These are phyloP conservation scores for Sebastes oblongus DNA, from an alignment of 2,797 vertebrate genomes.

Conservation along the genomic window DNA sequence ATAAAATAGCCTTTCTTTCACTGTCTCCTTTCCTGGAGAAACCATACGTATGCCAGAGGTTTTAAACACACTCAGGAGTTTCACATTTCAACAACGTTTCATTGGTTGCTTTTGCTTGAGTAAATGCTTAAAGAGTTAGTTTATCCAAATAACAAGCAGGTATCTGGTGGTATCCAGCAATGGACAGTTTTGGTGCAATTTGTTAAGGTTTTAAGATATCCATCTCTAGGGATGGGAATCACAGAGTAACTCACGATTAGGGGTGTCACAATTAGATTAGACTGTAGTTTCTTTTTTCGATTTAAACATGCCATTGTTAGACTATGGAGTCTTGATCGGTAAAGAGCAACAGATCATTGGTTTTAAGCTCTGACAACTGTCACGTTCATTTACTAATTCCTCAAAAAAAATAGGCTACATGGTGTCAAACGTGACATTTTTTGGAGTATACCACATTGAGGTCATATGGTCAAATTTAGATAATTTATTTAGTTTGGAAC, in stretches of 20 bases:
- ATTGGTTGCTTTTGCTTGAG: neutral
- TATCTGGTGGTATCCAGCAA: neutral
- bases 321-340: neutral
- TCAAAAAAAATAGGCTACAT: neutral
- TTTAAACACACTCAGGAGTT: slow-evolving; percentile 33
- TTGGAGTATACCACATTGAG: neutral
- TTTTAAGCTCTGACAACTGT: neutral
- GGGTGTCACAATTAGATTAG: too few relatives aligned
- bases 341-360: neutral
- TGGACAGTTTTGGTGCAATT: neutral
- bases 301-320: too few relatives aligned
- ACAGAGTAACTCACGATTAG: too few relatives aligned
- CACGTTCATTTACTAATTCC: neutral
- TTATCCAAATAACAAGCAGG: neutral
- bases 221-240: neutral
- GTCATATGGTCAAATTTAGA: neutral
- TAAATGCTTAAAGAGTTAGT: neutral
- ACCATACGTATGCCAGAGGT: neutral
- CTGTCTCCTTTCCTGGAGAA: slow-evolving; percentile 68
- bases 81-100: neutral
- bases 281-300: too few relatives aligned
- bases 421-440: neutral
- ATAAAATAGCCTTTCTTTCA: slow-evolving; percentile 82
- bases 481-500: neutral
- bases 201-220: neutral